These are phyloP conservation scores for Catharus minimus DNA, from an alignment of 2,113 vertebrate genomes.

Conservation along the genomic window DNA sequence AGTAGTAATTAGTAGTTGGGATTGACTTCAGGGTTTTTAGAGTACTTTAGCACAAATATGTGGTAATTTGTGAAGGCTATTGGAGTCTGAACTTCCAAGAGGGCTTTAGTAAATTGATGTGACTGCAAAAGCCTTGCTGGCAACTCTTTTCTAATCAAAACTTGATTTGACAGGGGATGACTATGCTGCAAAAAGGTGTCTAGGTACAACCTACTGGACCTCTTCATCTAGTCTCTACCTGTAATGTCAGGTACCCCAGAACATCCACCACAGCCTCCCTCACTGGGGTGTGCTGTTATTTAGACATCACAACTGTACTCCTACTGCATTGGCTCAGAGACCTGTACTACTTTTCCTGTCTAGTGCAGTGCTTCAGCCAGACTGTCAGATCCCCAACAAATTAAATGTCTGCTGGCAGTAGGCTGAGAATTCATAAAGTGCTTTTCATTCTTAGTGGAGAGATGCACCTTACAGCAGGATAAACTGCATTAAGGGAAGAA, in stretches of 20 bases:
- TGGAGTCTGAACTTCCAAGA: background rate
- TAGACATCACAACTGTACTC: background rate
- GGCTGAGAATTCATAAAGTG: background rate
- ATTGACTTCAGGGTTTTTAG: background rate
- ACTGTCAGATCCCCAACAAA: background rate
- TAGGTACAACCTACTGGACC: background rate
- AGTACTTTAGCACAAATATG: background rate
- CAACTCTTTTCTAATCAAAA: background rate
- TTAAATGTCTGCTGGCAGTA: background rate
- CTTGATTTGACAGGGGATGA: background rate
- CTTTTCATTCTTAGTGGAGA: background rate
- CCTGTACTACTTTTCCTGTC: background rate
- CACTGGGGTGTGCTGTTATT: background rate
- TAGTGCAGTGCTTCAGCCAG: background rate
- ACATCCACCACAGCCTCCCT: background rate
- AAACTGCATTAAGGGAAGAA: background rate
- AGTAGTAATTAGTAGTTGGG: background rate
- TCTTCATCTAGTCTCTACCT: background rate
- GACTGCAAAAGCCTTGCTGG: background rate
- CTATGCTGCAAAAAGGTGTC: background rate
- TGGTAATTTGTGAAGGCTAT: rapidly evolving
- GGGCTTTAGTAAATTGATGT: background rate
- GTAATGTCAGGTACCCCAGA: background rate
- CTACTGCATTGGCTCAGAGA: background rate
- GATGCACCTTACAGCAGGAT: background rate